Evolutionary conservation across 2,888 invertebrate genomes (phyloP).

Genomic region (Ptilodon capucinus): DNA sequence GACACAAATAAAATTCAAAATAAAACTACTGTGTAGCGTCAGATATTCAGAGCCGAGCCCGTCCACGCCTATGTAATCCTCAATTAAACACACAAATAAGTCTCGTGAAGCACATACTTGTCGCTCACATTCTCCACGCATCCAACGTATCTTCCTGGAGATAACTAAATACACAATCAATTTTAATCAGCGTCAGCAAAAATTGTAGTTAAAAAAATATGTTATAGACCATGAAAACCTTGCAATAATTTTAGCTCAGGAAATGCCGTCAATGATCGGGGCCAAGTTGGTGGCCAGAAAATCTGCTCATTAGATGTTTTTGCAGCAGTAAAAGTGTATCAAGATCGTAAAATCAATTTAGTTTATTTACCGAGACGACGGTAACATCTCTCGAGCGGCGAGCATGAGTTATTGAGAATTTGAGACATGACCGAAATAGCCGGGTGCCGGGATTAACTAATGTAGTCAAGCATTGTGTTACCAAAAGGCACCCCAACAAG

Average conservation of each 20-base stretch:
- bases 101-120: constrained; percentile 16
- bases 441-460: constrained; percentile 12
- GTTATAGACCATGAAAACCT: constrained; percentile 20
- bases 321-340: constrained; percentile 31
- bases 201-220: background rate
- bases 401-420: constrained; percentile 13
- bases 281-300: constrained; percentile 41
- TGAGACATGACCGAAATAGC: constrained; percentile 12
- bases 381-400: constrained; percentile 6
- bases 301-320: constrained; percentile 37
- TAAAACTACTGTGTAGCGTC: constrained; percentile 77
- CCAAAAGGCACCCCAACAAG: constrained; percentile 62
- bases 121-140: background rate
- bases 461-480: constrained; percentile 26
- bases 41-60: constrained; percentile 65
- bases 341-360: constrained; percentile 37
- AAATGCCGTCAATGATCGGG: constrained; percentile 52
- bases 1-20: constrained; percentile 82
- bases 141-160: no score
- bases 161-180: no score
- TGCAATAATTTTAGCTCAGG: constrained; percentile 41
- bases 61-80: constrained; percentile 52
- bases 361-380: constrained; percentile 30
- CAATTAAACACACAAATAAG: constrained; percentile 54
- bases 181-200: no score